Percentiles rank a stretch among this genome's conserved stretches.
Evolutionary conservation across 2,113 vertebrate genomes (phyloP).

Genomic region (Serinus canaria): DNA sequence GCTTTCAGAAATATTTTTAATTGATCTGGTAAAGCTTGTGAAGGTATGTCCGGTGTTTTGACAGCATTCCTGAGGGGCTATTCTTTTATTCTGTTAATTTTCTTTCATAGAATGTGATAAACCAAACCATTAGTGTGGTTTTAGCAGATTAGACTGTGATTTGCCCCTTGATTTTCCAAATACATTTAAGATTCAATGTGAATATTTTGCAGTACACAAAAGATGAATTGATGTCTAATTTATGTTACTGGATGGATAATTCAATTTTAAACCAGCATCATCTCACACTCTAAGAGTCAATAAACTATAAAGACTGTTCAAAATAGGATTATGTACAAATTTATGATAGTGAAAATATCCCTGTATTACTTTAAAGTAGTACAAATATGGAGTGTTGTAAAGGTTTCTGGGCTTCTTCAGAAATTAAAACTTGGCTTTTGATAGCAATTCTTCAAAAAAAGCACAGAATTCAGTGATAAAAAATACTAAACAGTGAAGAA

Average conservation of each 20-base stretch:
- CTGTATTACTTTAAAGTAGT: background rate
- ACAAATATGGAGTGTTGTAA: background rate
- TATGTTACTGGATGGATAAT: background rate
- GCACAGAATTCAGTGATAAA: background rate
- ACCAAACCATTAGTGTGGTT: background rate
- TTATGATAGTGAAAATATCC: background rate
- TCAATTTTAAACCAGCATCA: background rate
- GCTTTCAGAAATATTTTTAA: background rate
- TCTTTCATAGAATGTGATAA: background rate
- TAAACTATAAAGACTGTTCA: background rate
- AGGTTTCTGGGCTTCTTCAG: background rate
- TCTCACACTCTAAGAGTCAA: background rate
- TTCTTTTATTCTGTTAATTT: background rate
- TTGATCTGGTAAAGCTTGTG: background rate
- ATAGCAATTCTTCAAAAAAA: background rate
- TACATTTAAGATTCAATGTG: background rate
- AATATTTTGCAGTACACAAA: background rate
- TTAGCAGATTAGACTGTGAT: background rate
- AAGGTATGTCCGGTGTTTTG: background rate
- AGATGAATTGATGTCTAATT: background rate
- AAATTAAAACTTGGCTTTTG: background rate
- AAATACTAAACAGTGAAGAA: background rate
- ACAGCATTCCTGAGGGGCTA: fast-evolving
- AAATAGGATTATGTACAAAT: background rate
- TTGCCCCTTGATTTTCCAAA: background rate